Evolutionary conservation across 1,140 invertebrate species (phyloP).

Genomic region (Microplitis demolitor): DNA sequence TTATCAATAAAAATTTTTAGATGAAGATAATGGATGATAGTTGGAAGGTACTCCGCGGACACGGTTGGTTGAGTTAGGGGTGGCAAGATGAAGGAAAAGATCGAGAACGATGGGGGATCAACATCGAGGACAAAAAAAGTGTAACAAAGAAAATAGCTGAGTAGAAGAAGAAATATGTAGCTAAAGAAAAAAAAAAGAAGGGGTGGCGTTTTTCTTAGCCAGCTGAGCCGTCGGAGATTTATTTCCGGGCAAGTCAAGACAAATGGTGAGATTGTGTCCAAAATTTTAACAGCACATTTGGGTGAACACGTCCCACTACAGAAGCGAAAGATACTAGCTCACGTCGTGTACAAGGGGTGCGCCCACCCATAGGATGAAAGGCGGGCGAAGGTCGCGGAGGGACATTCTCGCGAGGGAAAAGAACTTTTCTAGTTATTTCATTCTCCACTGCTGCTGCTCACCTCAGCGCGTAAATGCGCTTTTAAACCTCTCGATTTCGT

Average conservation of each 20-base stretch:
- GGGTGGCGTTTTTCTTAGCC: slow-evolving; percentile 61
- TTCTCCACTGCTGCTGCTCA: not conserved
- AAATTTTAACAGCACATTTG: slow-evolving; percentile 65
- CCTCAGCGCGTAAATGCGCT: slow-evolving; percentile 42
- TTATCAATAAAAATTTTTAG: no score
- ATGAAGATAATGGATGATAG: no score
- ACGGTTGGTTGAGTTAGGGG: not conserved
- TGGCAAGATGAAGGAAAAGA: not conserved
- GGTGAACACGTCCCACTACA: slow-evolving; percentile 50
- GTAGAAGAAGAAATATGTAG: slow-evolving; percentile 32
- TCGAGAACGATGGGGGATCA: not conserved
- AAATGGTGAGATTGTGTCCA: slow-evolving; percentile 64
- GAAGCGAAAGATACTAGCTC: slow-evolving; percentile 40
- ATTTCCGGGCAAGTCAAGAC: slow-evolving; percentile 60
- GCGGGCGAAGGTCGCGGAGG: slow-evolving; percentile 30
- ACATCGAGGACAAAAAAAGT: slow-evolving; percentile 40
- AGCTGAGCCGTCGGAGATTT: slow-evolving; percentile 62
- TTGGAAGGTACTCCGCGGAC: not conserved
- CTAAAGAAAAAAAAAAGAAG: slow-evolving; percentile 40
- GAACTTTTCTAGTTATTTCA: slow-evolving; percentile 61
- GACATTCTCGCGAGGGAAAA: slow-evolving; percentile 39
- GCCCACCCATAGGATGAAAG: slow-evolving; percentile 41
- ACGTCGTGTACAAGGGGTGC: slow-evolving; percentile 37
- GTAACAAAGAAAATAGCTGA: slow-evolving; percentile 43
- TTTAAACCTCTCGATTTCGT: slow-evolving; percentile 45